Conservation (phyloP, 2,113 vertebrate species). For the Atractosteus spatula region DNA sequence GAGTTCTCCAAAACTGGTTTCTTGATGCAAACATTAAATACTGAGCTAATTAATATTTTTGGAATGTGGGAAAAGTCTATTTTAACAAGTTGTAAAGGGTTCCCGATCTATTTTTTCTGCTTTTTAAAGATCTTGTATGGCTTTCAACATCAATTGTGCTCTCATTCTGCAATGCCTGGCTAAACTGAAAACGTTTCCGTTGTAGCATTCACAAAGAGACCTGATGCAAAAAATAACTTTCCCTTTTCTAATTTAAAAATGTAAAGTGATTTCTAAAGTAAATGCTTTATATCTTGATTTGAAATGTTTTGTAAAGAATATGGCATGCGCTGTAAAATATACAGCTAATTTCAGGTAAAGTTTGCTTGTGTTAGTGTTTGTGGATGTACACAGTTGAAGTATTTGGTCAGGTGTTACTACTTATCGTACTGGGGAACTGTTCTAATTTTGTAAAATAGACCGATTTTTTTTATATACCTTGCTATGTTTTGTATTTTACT, state of each 20-base stretch:
- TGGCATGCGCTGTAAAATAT: slow-evolving; percentile 30
- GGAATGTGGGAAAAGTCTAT: too few relatives aligned
- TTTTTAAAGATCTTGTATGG: too few relatives aligned
- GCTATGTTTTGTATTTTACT: slow-evolving; percentile 39
- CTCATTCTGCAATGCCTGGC: too few relatives aligned
- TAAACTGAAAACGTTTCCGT: too few relatives aligned
- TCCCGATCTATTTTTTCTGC: too few relatives aligned
- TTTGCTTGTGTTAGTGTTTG: slow-evolving; percentile 31
- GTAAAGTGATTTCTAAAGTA: slow-evolving; percentile 26
- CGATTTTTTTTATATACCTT: slow-evolving; percentile 33
- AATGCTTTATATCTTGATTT: slow-evolving; percentile 1
- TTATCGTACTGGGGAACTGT: slow-evolving; percentile 19
- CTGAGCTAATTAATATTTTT: too few relatives aligned
- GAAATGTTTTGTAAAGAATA: slow-evolving; percentile 22
- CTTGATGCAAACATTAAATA: too few relatives aligned
- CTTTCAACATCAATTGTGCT: too few relatives aligned
- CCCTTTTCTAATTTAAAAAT: slow-evolving; percentile 18
- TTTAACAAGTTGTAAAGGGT: too few relatives aligned
- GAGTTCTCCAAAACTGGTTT: too few relatives aligned
- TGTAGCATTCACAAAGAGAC: slow-evolving; percentile 22
- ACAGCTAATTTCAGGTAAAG: slow-evolving; percentile 24
- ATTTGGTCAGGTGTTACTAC: slow-evolving; percentile 29
- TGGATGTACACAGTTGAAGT: slow-evolving; percentile 27
- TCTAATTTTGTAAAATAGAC: slow-evolving; percentile 32
- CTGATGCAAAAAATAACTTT: slow-evolving; percentile 24